A percentile compares a stretch with the other conserved stretches of the same genome.
Evolutionary conservation across 2,797 vertebrate genomes (phyloP).

Genomic region (Anabacerthia variegaticeps): DNA sequence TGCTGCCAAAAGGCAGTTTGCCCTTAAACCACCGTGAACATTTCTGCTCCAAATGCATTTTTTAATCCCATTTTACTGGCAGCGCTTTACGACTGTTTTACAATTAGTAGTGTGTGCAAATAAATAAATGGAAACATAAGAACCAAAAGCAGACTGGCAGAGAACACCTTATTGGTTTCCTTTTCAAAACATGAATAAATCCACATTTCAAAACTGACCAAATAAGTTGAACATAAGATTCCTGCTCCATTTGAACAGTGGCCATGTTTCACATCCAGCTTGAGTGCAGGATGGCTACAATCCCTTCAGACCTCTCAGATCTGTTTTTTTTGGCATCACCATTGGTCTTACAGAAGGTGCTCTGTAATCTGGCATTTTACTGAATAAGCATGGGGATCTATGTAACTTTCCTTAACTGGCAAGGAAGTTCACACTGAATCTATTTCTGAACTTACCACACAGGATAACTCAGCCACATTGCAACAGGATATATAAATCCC

Average conservation of each 20-base stretch:
- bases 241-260: background rate
- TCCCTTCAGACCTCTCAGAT: background rate
- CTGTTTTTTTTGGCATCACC: background rate
- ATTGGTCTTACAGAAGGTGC: background rate
- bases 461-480: background rate
- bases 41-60: background rate
- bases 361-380: background rate
- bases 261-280: background rate
- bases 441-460: constrained; percentile 12
- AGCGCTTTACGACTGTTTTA: no score
- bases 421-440: background rate
- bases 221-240: background rate
- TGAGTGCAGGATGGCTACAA: accelerated
- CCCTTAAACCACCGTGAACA: background rate
- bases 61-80: background rate
- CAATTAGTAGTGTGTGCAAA: background rate
- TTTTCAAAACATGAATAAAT: background rate
- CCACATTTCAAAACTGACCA: background rate
- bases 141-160: background rate
- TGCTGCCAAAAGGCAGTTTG: background rate
- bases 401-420: background rate
- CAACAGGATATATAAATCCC: constrained; percentile 7
- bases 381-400: background rate
- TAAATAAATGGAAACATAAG: background rate
- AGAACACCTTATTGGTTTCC: accelerated